Conservation (phyloP, 2,888 invertebrate species). For the Drosophila meridiana region DNA sequence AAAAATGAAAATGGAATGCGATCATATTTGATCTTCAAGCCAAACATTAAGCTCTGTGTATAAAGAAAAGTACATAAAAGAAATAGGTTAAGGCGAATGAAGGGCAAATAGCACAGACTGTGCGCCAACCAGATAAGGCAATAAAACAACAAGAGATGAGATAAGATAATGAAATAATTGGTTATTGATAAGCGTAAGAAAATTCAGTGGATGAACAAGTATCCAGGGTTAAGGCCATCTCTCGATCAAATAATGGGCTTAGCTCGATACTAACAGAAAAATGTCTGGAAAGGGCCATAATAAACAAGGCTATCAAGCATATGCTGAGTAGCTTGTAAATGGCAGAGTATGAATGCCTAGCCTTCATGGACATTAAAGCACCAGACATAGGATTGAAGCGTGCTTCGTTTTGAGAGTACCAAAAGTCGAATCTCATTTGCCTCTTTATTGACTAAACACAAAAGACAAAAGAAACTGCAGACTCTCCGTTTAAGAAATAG, state of each 20-base stretch:
- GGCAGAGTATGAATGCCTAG: background rate
- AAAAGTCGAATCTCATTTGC: background rate
- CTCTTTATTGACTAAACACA: background rate
- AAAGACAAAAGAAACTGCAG: background rate
- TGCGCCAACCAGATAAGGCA: background rate
- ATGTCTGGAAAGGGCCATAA: background rate
- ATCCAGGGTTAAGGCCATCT: background rate
- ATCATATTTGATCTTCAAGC: background rate
- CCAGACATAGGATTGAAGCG: no score
- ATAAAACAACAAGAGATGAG: background rate
- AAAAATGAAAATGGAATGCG: background rate
- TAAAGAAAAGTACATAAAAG: background rate
- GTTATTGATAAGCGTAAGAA: background rate
- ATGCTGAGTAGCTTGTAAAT: background rate
- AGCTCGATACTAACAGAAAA: background rate
- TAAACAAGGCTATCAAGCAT: background rate
- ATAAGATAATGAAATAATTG: conserved; percentile 5
- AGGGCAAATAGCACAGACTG: background rate
- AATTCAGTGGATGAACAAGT: background rate
- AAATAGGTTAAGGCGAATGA: conserved; percentile 3
- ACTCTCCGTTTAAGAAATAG: background rate
- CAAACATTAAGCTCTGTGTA: background rate
- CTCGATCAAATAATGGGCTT: background rate
- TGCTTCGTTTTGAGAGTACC: background rate
- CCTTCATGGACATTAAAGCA: background rate